Evolutionary conservation across 2,113 vertebrate genomes (phyloP).

Genomic region (Rhinoptilus africanus): DNA sequence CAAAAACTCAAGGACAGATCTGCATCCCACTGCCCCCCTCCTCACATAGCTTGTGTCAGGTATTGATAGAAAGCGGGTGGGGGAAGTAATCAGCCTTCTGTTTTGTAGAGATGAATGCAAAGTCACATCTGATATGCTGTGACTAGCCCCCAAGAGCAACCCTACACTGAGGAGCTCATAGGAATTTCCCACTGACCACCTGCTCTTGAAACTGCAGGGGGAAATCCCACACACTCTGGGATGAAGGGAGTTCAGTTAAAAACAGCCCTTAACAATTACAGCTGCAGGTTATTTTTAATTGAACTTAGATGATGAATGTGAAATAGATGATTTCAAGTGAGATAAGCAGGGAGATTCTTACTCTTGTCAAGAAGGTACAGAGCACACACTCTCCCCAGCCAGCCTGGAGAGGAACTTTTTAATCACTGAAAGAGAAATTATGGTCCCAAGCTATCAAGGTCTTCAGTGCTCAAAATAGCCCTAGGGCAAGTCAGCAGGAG

Average conservation of each 20-base stretch:
- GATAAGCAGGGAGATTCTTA: conserved; percentile 36
- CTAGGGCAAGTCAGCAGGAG: not conserved
- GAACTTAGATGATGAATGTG: conserved; percentile 56
- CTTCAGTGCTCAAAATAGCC: not conserved
- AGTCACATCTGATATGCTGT: not conserved
- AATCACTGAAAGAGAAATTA: not conserved
- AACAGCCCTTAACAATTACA: conserved; percentile 66
- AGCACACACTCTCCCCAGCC: not conserved
- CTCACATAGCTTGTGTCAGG: not conserved
- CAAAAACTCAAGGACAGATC: not conserved
- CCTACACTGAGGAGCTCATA: not conserved
- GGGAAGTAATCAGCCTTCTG: not conserved
- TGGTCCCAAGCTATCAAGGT: not conserved
- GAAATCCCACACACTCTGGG: conserved; percentile 64
- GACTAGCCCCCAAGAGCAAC: conserved; percentile 8
- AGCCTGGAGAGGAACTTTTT: not conserved
- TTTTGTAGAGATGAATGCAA: not conserved
- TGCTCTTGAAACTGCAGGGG: conserved; percentile 59
- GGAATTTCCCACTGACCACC: conserved; percentile 75
- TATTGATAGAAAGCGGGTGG: not conserved
- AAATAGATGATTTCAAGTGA: conserved; percentile 34
- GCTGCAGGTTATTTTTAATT: conserved; percentile 75
- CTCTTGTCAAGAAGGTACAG: not conserved
- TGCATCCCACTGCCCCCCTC: not conserved
- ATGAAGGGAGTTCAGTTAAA: conserved; percentile 55